A percentile compares a stretch with the other conserved stretches of the same genome.
Evolutionary conservation across 2,797 vertebrate species (phyloP).

Genomic region (Octomys mimax): DNA sequence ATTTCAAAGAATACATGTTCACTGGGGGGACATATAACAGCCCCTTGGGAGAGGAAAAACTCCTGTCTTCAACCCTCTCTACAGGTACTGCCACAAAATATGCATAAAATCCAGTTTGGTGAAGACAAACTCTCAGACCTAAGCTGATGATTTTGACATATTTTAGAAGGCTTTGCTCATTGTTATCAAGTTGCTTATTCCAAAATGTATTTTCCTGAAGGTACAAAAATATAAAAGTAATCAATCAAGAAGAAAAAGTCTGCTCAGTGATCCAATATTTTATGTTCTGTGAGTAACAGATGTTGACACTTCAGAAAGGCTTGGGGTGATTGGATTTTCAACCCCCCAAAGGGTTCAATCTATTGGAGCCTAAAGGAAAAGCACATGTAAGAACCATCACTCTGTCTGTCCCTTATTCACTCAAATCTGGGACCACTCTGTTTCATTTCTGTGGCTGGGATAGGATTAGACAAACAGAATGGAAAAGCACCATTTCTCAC

Average conservation of each 20-base stretch:
- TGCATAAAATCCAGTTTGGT: slow-evolving; percentile 10
- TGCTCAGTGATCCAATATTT: background rate
- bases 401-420: slow-evolving; percentile 30
- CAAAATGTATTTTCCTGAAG: slow-evolving; percentile 58
- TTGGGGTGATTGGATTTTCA: slow-evolving; percentile 51
- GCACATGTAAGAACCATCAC: slow-evolving; percentile 4
- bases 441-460: background rate
- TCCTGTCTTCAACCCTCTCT: background rate
- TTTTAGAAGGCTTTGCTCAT: background rate
- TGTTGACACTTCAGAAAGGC: slow-evolving; percentile 18
- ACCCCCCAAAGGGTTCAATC: slow-evolving; percentile 19
- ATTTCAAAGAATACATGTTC: slow-evolving; percentile 33
- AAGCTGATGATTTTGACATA: slow-evolving; percentile 8
- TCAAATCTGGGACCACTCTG: background rate
- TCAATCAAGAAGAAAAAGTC: slow-evolving; percentile 59
- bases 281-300: background rate
- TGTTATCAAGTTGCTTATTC: slow-evolving; percentile 43
- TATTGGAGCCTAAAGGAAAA: background rate
- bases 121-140: background rate
- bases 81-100: background rate
- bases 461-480: background rate
- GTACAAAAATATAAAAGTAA: background rate
- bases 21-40: background rate
- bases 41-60: background rate
- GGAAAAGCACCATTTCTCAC: slow-evolving; percentile 31